Evolutionary conservation across 2,888 invertebrate species (phyloP), one percentile per base, ranked within the genome.

Genomic region (Folsomia candida): DNA sequence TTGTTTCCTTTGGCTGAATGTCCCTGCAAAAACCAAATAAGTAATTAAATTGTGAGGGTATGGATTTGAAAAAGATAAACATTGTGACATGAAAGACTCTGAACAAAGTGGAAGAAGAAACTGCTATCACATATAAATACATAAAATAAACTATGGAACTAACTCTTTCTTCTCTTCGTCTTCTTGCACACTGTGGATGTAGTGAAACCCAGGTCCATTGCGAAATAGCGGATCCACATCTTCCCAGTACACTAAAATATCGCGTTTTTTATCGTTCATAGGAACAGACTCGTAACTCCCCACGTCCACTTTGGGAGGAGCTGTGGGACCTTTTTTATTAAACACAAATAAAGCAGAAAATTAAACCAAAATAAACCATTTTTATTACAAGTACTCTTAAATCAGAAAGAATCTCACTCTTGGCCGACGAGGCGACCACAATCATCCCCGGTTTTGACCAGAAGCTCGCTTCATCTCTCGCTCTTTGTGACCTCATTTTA

Each of bases 181-280:
- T 71, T 77, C 77, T 60, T 68, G 75, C 11, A 76, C 72, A 18
- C 58, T 37, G 51, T 91, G 86, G 76, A 85, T 84, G 81, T 93
- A 93, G 1, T 85, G 85, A 81, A 93, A 92, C 81, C 90, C 86
- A 4, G 88, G 87, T 24, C 92, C 93, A 81, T 92, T 92, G 80
- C 89, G 87, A 78, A 89, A 86, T 81, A 87, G 86, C 59, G 86
- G 86, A 24, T 88, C 87, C 65, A 93, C 86, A 76, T 89, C 87
- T 81, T 91, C 89, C 93, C 93, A 94, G 82, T 92, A 93, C 25
- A 93, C 84, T 81, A 88, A 88, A 57, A 92, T 85, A 67, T 88
- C 86, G 75, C 89, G 85, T 80, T 83, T 86, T 37, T 76, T 26
- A n/a, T 74, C 51, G 25, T n/a, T 47, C 20, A 27, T 69, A 64